Base-by-base conservation (phyloP, 1,140 invertebrate species). In the Zaprionus africanus region DNA sequence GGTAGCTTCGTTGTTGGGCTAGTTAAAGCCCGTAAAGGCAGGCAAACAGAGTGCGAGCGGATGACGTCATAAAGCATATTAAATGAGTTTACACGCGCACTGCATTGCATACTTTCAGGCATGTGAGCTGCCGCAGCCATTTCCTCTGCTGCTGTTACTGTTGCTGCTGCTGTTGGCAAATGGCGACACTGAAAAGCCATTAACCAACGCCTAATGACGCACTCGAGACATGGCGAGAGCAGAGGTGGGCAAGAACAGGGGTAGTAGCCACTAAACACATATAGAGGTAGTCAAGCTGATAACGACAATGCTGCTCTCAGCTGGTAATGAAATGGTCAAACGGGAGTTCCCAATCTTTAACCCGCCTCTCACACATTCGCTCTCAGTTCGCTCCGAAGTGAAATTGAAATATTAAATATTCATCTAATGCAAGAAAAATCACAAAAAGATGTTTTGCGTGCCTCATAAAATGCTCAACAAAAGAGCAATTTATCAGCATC, bases 401-500 rank as follows among this genome's bases (percentile, higher is more conserved):
- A 88, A 90, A 88, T 88, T 88, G 72, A 88, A 90, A 62, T 84
- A 90, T 88, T 81, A 88, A 88, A 90, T 85, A 88, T 88, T 88
- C 49, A 88, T 85, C 49, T 71, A 88, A 77, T 76, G 81, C 74
- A 76, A 76, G 78, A 75, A 83, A 83, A 87, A 81, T 87, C 84
- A 88, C 78, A 88, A 34, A 11, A 34, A 83, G 76, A 88, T 75
- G 59, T 75, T 41, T 57, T 74, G 63, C 72, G 66, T 53, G 66
- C 51, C 53, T 62, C 68, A 64, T 78, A 71, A 81, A 79, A 90
- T 84, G 81, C 80, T 70, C 76, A 81, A 78, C 84, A 82, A 76
- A 88, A 76, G 85, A 80, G 69, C 84, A 81, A 88, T 88, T 90
- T 90, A 75, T 90, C 85, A 88, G 85, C 85, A 90, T 90, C 84